Evolutionary conservation across 2,113 vertebrate species (phyloP).

Genomic region (Notothenia coriiceps): DNA sequence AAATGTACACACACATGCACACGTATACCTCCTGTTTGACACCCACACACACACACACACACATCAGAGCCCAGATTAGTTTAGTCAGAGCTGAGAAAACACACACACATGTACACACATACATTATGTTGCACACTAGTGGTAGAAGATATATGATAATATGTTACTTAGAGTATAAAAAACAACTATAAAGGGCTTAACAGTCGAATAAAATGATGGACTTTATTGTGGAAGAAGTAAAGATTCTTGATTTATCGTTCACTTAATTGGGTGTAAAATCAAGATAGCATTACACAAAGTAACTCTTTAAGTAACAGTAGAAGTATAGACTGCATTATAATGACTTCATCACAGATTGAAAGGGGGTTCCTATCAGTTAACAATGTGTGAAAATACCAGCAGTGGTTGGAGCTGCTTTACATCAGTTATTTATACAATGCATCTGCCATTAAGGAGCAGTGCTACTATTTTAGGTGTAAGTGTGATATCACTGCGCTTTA

Average conservation of each 20-base stretch:
- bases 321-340: neutral
- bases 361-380: neutral
- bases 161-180: neutral
- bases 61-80: slow-evolving; percentile 39
- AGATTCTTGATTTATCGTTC: too few relatives aligned
- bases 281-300: neutral
- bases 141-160: neutral
- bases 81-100: slow-evolving; percentile 55
- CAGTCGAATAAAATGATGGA: neutral
- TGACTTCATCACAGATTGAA: neutral
- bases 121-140: neutral
- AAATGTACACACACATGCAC: slow-evolving; percentile 57
- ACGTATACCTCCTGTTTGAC: slow-evolving; percentile 51
- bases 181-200: neutral
- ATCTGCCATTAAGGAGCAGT: slow-evolving; percentile 9
- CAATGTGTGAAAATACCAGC: neutral
- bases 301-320: neutral
- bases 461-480: neutral
- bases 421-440: slow-evolving; percentile 39
- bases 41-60: slow-evolving; percentile 23
- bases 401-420: neutral
- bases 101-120: slow-evolving; percentile 10
- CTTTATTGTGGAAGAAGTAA: neutral
- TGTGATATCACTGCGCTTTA: neutral
- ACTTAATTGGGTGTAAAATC: too few relatives aligned